These are phyloP conservation scores for Scomber japonicus DNA, from an alignment of 2,113 vertebrate species.

Conservation along the genomic window DNA sequence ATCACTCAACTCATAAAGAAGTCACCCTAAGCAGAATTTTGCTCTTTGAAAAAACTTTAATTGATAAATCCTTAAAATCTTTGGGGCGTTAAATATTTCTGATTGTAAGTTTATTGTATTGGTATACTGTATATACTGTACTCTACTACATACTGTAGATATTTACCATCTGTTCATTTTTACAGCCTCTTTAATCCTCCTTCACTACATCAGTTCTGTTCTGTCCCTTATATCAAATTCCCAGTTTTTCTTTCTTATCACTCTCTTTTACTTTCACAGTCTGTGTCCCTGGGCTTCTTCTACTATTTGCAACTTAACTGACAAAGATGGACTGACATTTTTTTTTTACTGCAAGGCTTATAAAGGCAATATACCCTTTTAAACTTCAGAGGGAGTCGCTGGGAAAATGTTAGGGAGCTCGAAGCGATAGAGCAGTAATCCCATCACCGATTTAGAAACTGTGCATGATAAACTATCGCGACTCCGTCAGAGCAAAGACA, in stretches of 20 bases:
- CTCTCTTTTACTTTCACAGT: not conserved
- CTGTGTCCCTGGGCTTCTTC: not conserved
- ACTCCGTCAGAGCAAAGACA: conserved; percentile 28
- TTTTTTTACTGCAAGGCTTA: not conserved
- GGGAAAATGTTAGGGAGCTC: conserved; percentile 32
- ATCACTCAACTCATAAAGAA: no score
- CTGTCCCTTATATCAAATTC: not conserved
- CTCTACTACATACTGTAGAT: not conserved
- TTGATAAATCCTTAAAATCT: no score
- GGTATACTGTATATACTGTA: not conserved
- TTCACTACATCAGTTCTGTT: not conserved
- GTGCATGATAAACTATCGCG: conserved; percentile 38
- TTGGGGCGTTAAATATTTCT: no score
- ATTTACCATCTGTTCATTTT: not conserved
- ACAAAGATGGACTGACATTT: not conserved
- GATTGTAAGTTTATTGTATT: no score
- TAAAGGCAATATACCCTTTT: not conserved
- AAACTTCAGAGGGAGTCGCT: conserved; percentile 15
- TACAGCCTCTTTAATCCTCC: not conserved
- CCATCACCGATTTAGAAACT: conserved; percentile 37
- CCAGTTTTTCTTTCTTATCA: not conserved
- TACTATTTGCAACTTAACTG: conserved; percentile 5
- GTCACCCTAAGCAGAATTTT: no score
- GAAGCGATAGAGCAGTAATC: conserved; percentile 36
- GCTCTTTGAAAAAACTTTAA: no score